phyloP scores from a whole-genome alignment of 2,113 vertebrate genomes.

The Pelodiscus sinensis region DNA sequence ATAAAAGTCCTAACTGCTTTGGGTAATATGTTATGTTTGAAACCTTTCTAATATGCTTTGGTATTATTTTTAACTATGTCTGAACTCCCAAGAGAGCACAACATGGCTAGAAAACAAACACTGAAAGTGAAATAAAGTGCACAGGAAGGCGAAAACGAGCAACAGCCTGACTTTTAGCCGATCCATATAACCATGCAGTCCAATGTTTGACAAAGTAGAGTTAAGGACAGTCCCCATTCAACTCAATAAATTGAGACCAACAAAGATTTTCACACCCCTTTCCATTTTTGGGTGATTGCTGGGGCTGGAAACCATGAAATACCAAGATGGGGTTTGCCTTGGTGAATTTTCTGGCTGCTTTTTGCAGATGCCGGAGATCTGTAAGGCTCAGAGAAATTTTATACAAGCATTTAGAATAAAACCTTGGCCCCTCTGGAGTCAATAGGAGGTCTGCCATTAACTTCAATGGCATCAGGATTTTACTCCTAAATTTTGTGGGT shows the following conservation, averaged over 20 bases:
- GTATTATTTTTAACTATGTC: slow-evolving; percentile 7
- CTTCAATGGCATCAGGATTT: background rate
- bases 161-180: background rate
- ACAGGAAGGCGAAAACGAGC: background rate
- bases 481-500: background rate
- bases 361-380: rapidly evolving
- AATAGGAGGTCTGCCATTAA: background rate
- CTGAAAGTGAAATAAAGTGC: background rate
- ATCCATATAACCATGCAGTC: background rate
- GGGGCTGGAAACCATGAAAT: background rate
- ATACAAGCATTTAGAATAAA: background rate
- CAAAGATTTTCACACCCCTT: background rate
- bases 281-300: background rate
- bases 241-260: background rate
- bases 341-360: background rate
- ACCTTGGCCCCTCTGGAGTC: background rate
- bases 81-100: background rate
- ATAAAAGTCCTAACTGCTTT: background rate
- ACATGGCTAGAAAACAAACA: background rate
- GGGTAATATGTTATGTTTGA: background rate
- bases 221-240: background rate
- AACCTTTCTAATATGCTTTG: background rate
- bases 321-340: background rate
- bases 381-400: background rate
- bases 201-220: background rate